phyloP scores from a whole-genome alignment of 2,113 vertebrate genomes.

The Gallinago undulata region DNA sequence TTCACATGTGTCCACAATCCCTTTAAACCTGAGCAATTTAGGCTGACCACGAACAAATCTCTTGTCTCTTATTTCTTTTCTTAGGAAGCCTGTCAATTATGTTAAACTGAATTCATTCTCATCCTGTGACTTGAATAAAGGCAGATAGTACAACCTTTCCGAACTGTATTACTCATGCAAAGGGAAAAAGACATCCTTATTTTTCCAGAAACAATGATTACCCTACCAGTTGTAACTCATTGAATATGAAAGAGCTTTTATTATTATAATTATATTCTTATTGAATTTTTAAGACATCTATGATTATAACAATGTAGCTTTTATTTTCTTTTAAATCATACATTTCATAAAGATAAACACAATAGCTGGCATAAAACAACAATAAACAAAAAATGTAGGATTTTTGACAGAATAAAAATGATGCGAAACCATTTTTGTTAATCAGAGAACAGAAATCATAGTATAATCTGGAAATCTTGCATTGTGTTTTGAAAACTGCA shows the following conservation, averaged over 20 bases:
- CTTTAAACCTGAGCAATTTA: background rate
- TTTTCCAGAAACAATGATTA: conserved; percentile 6
- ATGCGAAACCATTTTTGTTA: background rate
- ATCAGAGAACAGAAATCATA: background rate
- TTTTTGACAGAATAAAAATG: background rate
- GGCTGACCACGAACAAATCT: background rate
- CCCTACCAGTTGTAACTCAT: background rate
- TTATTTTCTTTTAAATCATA: conserved; percentile 20
- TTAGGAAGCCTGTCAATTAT: background rate
- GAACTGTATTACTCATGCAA: background rate
- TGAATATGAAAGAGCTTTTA: conserved; percentile 12
- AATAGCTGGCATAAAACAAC: background rate
- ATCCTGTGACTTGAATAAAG: conserved; percentile 1
- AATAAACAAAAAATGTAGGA: background rate
- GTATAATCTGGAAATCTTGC: background rate
- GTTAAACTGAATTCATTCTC: background rate
- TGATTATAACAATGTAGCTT: background rate
- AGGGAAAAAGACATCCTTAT: background rate
- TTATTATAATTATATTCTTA: conserved; percentile 33
- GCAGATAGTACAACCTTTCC: background rate
- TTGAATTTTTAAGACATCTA: conserved; percentile 9
- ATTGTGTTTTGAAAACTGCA: background rate
- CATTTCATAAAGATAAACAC: background rate
- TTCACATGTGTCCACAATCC: background rate
- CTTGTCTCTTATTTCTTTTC: background rate